Evolutionary conservation across 2,113 vertebrate genomes (phyloP).

Genomic region (Tyrannus savana): DNA sequence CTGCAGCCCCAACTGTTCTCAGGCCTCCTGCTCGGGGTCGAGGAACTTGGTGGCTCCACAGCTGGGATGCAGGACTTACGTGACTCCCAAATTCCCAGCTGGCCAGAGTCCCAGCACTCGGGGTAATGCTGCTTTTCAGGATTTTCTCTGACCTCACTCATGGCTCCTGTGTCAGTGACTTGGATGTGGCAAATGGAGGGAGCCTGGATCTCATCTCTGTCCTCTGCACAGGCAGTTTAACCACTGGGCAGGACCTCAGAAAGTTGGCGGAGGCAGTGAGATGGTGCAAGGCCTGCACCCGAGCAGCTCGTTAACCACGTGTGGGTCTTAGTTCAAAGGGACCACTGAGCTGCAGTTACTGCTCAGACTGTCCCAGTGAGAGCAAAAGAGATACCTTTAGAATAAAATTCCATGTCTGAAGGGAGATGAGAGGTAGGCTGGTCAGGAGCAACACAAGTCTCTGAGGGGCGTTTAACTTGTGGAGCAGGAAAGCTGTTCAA

Average conservation of each 20-base stretch:
- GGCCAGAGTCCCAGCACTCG: not conserved
- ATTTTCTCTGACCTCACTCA: conserved; percentile 29
- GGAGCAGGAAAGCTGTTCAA: not conserved
- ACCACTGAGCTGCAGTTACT: not conserved
- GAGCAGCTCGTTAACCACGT: rapidly evolving
- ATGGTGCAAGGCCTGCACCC: not conserved
- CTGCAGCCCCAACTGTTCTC: rapidly evolving
- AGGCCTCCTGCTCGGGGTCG: not conserved
- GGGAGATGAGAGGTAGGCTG: not conserved
- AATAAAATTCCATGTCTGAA: not conserved
- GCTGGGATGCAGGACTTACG: not conserved
- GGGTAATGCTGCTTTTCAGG: conserved; percentile 29
- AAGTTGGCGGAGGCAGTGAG: not conserved
- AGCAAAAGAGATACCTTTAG: not conserved
- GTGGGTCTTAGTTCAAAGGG: not conserved
- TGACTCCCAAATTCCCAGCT: conserved; percentile 38
- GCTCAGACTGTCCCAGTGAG: not conserved
- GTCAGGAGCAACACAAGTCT: rapidly evolving
- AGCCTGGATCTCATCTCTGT: not conserved
- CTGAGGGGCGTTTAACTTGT: not conserved
- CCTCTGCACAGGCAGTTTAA: not conserved
- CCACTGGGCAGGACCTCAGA: not conserved
- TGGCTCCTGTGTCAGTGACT: conserved; percentile 49
- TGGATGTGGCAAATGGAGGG: not conserved
- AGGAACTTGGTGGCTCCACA: not conserved